Evolutionary conservation across 2,888 invertebrate species (phyloP), one percentile per base, ranked within the genome.

Genomic region (Pandemis heparana): DNA sequence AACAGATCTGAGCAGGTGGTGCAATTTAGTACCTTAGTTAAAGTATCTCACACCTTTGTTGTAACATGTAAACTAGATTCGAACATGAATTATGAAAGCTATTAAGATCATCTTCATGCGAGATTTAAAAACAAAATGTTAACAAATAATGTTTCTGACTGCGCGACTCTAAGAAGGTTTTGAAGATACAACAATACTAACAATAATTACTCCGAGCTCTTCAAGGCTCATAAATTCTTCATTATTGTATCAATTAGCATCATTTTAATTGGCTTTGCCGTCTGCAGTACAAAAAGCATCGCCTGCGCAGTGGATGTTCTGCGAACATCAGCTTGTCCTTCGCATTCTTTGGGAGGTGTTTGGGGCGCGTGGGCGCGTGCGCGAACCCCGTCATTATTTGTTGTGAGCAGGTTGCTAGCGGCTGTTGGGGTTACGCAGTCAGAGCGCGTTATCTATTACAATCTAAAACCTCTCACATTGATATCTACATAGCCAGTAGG

Each of bases 381-480:
- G 71, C 59, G 65, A 43, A 67, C 67, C 65, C 66, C 46, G 72
- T 62, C 62, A 68, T 67, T 66, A 56, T 63, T 73, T 68, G 68
- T 59, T 63, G 18, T 71, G 68, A 73, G 63, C 73, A 69, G 73
- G 73, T 73, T 73, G 68, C 63, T 69, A 59, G 48, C 56, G 56
- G 38, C 43, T 41, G 53, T 62, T 63, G 18, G 64, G 23, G 73
- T 51, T 69, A 63, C 16, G 63, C 6, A 43, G 46, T 43, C 12
- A 38, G 10, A 65, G 38, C 38, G 32, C 10, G 56, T 6, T 46
- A 12, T 12, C 43, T 46, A 12, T 46, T 10, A 12, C 10, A 12
- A 46, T 41, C 12, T 32, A 32, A 46, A 9, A 41, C 41, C 41
- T 41, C 41, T 46, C 5, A 46, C 10, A 5, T 46, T 14, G 10